Evolutionary conservation across 2,888 invertebrate genomes (phyloP).

Genomic region (Leptinotarsa haldemani): DNA sequence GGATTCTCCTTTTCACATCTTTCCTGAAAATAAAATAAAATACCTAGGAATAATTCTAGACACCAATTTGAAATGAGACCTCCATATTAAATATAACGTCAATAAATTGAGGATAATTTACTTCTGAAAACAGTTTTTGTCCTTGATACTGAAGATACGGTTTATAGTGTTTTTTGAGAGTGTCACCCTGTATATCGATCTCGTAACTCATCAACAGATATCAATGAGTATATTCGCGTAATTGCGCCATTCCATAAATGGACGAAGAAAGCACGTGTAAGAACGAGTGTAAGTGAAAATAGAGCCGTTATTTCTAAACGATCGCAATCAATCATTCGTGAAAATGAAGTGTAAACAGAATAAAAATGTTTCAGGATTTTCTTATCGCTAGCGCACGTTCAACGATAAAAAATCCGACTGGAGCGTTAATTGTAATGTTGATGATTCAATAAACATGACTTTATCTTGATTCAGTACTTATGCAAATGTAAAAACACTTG

Average conservation of each 20-base stretch:
- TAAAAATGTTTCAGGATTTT: slow-evolving; percentile 16
- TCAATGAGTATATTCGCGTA: slow-evolving; percentile 14
- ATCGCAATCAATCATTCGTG: slow-evolving; percentile 19
- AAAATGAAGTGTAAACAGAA: slow-evolving; percentile 19
- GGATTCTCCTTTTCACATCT: too few species aligned
- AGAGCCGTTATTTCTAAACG: background rate
- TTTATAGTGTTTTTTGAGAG: too few species aligned
- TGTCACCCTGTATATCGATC: background rate
- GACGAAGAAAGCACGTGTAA: background rate
- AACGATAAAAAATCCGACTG: slow-evolving; percentile 3
- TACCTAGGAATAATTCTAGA: too few species aligned
- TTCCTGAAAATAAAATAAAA: too few species aligned
- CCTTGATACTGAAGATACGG: too few species aligned
- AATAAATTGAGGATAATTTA: too few species aligned
- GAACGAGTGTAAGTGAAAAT: background rate
- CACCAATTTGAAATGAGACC: too few species aligned
- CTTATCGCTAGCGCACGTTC: slow-evolving; percentile 16
- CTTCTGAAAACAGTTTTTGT: too few species aligned
- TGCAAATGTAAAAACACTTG: slow-evolving; percentile 15
- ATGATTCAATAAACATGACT: slow-evolving; percentile 11
- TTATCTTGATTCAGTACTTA: slow-evolving; percentile 11
- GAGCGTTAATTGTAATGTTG: slow-evolving; percentile 15
- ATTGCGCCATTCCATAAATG: slow-evolving; percentile 11
- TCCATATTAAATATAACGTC: too few species aligned
- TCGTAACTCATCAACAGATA: background rate